These are phyloP conservation scores for Narcine bancroftii DNA, from an alignment of 2,113 vertebrate species.

Conservation along the genomic window DNA sequence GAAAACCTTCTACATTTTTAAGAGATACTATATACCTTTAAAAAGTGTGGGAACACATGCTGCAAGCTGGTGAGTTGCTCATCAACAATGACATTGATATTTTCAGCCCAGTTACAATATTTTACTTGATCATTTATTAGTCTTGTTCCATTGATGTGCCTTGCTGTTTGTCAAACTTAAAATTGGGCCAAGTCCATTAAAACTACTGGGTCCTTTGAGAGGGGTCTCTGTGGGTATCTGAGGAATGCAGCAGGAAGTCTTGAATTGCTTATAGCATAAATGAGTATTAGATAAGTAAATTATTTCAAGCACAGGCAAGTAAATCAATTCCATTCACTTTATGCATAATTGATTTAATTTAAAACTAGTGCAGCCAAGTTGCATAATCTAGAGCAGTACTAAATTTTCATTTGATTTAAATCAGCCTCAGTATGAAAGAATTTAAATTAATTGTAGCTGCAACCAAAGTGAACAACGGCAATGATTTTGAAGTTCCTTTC, in stretches of 20 bases:
- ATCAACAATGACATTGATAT: not conserved
- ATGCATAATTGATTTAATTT: constrained; percentile 3
- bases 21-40: not conserved
- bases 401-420: not conserved
- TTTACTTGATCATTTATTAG: too few relatives aligned
- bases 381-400: not conserved
- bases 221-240: not conserved
- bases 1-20: not conserved
- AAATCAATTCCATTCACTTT: constrained; percentile 8
- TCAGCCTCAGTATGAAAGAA: not conserved
- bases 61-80: not conserved
- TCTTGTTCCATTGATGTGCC: not conserved
- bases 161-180: not conserved
- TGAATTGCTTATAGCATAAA: not conserved
- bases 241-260: not conserved
- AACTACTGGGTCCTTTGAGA: not conserved
- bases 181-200: not conserved
- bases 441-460: not conserved
- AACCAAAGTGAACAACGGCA: not conserved
- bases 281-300: not conserved
- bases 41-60: not conserved
- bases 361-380: not conserved
- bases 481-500: not conserved
- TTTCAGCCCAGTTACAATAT: not conserved
- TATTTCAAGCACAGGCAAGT: not conserved